Conservation (phyloP, 2,888 invertebrate genomes). For the Quadriops clusia region DNA sequence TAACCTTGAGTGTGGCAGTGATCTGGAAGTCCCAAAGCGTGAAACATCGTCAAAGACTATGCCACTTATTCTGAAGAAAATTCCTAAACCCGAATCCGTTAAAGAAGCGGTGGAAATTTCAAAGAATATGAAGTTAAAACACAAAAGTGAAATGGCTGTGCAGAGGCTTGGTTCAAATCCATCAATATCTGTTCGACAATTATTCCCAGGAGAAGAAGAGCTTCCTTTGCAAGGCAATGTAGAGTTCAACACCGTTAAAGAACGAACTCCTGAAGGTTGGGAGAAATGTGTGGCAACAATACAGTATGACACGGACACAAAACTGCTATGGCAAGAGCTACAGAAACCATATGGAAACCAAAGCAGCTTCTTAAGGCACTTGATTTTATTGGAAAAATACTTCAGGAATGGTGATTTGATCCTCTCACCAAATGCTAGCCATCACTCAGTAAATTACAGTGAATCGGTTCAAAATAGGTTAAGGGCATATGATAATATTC, state of each 20-base stretch:
- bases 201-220: conserved; percentile 75
- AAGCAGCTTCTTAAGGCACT: conserved; percentile 71
- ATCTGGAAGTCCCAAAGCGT: conserved; percentile 28
- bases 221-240: conserved; percentile 64
- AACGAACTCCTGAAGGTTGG: conserved; percentile 74
- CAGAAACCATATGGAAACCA: conserved; percentile 82
- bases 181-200: conserved; percentile 68
- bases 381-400: conserved; percentile 72
- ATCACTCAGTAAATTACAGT: conserved; percentile 65
- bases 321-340: conserved; percentile 66
- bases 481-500: conserved; percentile 60
- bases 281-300: conserved; percentile 67
- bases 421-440: conserved; percentile 58
- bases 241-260: conserved; percentile 59
- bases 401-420: conserved; percentile 68
- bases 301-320: conserved; percentile 74
- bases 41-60: conserved; percentile 15
- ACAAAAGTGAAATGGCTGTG: conserved; percentile 45
- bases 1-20: conserved; percentile 30
- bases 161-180: conserved; percentile 63
- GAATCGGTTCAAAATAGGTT: conserved; percentile 69
- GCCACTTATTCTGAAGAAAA: conserved; percentile 20
- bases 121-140: conserved; percentile 32
- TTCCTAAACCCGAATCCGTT: conserved; percentile 21
- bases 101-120: conserved; percentile 26